Evolutionary conservation across 2,113 vertebrate genomes (phyloP).

Genomic region (Orycteropus afer): DNA sequence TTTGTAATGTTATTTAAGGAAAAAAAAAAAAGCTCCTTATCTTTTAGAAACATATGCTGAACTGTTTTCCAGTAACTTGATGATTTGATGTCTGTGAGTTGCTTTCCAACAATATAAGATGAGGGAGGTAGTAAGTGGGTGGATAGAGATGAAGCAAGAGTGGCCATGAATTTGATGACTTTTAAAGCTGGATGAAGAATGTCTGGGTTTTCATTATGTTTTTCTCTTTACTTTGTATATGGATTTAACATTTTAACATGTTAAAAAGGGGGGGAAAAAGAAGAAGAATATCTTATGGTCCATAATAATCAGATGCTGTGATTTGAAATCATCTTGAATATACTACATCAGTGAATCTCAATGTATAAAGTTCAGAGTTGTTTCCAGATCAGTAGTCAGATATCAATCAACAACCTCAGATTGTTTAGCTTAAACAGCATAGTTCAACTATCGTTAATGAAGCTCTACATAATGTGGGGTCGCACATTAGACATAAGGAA

Average conservation of each 20-base stretch:
- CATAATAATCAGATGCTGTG: neutral
- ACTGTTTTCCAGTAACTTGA: neutral
- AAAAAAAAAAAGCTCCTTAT: neutral
- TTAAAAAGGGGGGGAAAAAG: no score
- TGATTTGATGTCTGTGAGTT: neutral
- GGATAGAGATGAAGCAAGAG: neutral
- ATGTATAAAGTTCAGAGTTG: neutral
- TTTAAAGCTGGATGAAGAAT: rapidly evolving
- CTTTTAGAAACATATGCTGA: neutral
- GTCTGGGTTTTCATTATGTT: neutral
- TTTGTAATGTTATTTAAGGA: neutral
- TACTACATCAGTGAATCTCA: neutral
- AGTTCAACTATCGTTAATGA: neutral
- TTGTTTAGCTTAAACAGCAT: neutral
- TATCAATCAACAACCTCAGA: neutral
- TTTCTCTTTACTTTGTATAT: neutral
- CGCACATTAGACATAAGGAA: neutral
- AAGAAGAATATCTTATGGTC: neutral
- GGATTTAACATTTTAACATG: neutral
- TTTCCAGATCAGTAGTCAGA: neutral
- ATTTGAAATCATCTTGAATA: neutral
- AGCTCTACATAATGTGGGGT: neutral
- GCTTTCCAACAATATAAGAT: no score
- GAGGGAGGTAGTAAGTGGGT: no score
- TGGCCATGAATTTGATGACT: no score